phyloP scores from a whole-genome alignment of 2,888 invertebrate species.

The Eupithecia subfuscata region DNA sequence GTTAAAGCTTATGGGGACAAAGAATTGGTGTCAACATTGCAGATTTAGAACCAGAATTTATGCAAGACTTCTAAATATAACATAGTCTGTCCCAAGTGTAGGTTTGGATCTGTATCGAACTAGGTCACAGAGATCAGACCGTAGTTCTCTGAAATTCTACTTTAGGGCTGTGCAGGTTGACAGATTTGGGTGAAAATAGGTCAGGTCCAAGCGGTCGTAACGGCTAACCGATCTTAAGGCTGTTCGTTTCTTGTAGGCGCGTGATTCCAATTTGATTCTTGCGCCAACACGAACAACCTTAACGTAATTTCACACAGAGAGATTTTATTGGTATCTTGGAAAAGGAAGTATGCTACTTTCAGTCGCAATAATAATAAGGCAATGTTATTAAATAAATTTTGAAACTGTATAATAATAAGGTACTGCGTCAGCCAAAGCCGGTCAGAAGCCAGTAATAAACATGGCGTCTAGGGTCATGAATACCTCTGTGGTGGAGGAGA shows the following conservation, averaged over 20 bases:
- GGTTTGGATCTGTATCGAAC: neutral
- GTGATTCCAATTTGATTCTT: too few relatives aligned
- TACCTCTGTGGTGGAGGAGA: too few relatives aligned
- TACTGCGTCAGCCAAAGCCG: neutral
- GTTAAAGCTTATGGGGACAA: neutral
- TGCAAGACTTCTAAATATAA: conserved; percentile 1
- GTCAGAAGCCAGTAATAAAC: neutral
- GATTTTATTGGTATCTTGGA: too few relatives aligned
- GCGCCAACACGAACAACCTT: too few relatives aligned
- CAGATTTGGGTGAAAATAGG: neutral
- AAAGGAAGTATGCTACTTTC: too few relatives aligned
- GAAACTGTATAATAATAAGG: too few relatives aligned
- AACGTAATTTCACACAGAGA: too few relatives aligned
- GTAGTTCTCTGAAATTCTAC: neutral
- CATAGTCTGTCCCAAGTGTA: neutral
- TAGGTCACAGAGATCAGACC: neutral
- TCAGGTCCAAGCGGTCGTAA: neutral
- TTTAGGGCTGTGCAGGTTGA: neutral
- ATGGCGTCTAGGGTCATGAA: neutral
- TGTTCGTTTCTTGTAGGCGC: neutral
- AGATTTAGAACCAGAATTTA: neutral
- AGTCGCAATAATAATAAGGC: too few relatives aligned
- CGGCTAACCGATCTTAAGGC: neutral
- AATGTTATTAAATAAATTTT: too few relatives aligned
- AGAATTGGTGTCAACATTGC: neutral